A percentile compares a stretch with the other conserved stretches of the same genome.
Evolutionary conservation across 1,140 invertebrate genomes (phyloP).

Genomic region (Micrasema longulum): DNA sequence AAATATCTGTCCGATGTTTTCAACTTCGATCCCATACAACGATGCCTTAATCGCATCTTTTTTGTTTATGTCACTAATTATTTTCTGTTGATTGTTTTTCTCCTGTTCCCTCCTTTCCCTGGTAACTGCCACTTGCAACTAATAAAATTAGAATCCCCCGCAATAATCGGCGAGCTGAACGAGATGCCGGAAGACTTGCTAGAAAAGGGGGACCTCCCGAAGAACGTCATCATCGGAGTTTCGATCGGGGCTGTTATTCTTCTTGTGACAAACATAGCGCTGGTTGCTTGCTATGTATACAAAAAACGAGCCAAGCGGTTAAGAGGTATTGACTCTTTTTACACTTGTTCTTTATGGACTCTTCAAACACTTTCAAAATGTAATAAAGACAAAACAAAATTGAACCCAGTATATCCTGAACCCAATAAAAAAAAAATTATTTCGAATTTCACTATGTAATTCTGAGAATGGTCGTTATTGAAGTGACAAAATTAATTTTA

Average conservation of each 20-base stretch:
- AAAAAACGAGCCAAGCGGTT: constrained; percentile 77
- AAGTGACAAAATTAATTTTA: no score
- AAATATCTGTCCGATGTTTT: no score
- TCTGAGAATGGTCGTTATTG: no score
- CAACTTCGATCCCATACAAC: no score
- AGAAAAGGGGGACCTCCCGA: constrained; percentile 76
- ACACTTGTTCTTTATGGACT: no score
- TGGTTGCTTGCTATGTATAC: constrained; percentile 87
- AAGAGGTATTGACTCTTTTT: constrained; percentile 72
- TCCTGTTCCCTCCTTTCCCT: constrained; percentile 63
- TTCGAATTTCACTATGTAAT: no score
- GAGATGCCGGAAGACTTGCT: constrained; percentile 75
- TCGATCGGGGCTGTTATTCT: constrained; percentile 83
- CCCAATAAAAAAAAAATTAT: no score
- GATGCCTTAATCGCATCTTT: no score
- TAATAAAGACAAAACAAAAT: no score
- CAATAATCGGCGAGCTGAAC: constrained; percentile 69
- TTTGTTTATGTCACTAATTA: no score
- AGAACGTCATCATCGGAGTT: constrained; percentile 85
- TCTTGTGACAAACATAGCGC: constrained; percentile 82
- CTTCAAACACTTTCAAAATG: constrained; percentile 26
- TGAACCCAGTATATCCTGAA: no score
- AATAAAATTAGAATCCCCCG: constrained; percentile 58
- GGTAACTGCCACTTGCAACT: constrained; percentile 57
- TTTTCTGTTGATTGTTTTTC: constrained; percentile 60